Base-by-base conservation (phyloP, 1,140 invertebrate species). In the Zaprionus gabonicus region DNA sequence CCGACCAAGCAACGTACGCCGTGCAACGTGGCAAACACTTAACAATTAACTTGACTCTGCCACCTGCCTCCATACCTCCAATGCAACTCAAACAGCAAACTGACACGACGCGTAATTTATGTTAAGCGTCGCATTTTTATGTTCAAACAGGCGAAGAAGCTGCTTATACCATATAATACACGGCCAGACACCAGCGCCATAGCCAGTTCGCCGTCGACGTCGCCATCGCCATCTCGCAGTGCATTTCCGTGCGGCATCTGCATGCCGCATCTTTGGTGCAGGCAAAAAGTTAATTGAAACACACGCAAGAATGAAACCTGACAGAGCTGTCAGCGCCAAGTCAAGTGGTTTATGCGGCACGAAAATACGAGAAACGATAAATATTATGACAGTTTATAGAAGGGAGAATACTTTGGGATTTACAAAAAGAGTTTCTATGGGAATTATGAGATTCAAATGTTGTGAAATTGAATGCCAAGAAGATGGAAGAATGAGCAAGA, bases 201-300 rank as follows among this genome's bases (percentile, higher is more conserved):
- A 13, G 23, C 20, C 51, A 23, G 23, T 5, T 36, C 56, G n/a
- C 13, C 64, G 68, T 60, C 72, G 5, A 53, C 80, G 5, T 44
- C 41, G n/a, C 15, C 41, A 44, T n/a, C 72, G 63, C 68, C 58
- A 76, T 68, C 69, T 67, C 68, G 46, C 72, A 71, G 66, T 79
- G 66, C 81, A 83, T 75, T 66, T 75, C 66, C 76, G 67, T 68
- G 15, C 41, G 36, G 36, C 41, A 46, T 17, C 41, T 51, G 20
- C 46, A 51, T 51, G 46, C 71, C 56, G 51, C 69, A 27, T 78
- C 85, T 88, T 84, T 60, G 75, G 85, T 59, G 66, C 78, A 55
- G 81, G 84, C 84, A 88, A 88, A 90, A 88, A 88, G 84, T 88
- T 88, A 88, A 88, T 88, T 88, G 84, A 88, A 88, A 90, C 81